A percentile compares a stretch with the other conserved stretches of the same genome.
Evolutionary conservation across 2,113 vertebrate genomes (phyloP).

Genomic region (Chaetura pelagica): DNA sequence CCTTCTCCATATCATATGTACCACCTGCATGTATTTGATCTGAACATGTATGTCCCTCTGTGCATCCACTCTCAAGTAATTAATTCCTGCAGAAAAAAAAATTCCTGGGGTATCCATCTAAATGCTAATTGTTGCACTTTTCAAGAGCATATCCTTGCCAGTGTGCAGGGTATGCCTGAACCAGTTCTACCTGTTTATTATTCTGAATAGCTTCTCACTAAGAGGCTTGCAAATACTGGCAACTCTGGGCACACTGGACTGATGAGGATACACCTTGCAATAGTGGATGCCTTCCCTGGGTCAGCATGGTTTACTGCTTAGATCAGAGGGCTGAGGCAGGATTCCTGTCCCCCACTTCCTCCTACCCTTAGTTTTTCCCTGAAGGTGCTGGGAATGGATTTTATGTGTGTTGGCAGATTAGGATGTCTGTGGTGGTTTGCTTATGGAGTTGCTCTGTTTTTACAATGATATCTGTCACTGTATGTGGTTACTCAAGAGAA

Average conservation of each 20-base stretch:
- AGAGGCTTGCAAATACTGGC: neutral
- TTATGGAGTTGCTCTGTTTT: neutral
- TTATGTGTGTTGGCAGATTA: neutral
- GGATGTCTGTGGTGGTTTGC: neutral
- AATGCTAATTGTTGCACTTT: neutral
- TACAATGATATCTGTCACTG: neutral
- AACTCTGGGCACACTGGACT: neutral
- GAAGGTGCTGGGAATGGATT: neutral
- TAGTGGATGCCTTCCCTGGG: neutral
- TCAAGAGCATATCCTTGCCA: neutral
- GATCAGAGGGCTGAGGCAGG: neutral
- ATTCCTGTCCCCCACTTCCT: neutral
- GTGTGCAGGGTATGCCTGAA: neutral
- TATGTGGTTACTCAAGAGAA: neutral
- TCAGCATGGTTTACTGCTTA: neutral
- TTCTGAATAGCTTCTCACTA: neutral
- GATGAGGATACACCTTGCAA: neutral
- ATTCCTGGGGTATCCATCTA: neutral
- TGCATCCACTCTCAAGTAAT: neutral
- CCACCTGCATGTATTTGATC: neutral
- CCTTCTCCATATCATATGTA: neutral
- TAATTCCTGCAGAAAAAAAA: neutral
- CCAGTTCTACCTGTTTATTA: neutral
- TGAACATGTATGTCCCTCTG: too few species aligned
- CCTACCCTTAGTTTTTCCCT: neutral